Base-by-base conservation (phyloP, 1,140 invertebrate species). In the Drosophila parabipectinata region DNA sequence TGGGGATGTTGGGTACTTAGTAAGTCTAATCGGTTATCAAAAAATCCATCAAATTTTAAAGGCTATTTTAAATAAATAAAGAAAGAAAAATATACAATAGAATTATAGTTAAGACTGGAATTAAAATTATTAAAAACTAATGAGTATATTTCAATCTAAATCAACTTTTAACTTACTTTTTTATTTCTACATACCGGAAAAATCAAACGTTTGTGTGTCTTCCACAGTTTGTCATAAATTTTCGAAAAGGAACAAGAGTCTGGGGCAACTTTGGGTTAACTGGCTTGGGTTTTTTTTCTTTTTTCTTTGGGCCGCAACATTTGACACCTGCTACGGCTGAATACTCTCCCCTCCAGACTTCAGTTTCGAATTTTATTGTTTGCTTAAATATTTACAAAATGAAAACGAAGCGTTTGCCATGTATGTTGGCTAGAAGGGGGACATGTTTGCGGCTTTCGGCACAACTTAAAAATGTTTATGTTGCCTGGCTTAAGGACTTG, bases 371-470 rank as follows among this genome's bases (percentile, higher is more conserved):
- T 85, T 85, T 87, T 85, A 85, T 85, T 85, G 82, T 85, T 76
- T 85, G 82, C 82, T 85, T 87, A 87, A 85, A 85, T 85, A 87
- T 85, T 82, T 85, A 85, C 82, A 87, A 78, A 85, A 85, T 78
- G 82, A 87, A 87, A 82, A 82, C 81, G 81, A 87, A 87, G 68
- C 63, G 28, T 41, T 87, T 87, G 76, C 24, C 80, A 67, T 77
- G 59, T 64, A 47, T 63, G 32, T 2, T 34, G 30, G 50, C 24
- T 51, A 44, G 51, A 30, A 15, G 15, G 14, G 39, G 34, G 12
- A 26, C 37, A 21, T 58, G 72, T 66, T 75, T 75, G 71, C 54
- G 60, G 72, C 58, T 57, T 45, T 48, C 44, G 15, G 24, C 71
- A 56, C 59, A 62, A 63, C 69, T 47, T 73, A 41, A 32, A 56